Conservation (phyloP, 2,888 invertebrate genomes). For the Melinaea marsaeus region DNA sequence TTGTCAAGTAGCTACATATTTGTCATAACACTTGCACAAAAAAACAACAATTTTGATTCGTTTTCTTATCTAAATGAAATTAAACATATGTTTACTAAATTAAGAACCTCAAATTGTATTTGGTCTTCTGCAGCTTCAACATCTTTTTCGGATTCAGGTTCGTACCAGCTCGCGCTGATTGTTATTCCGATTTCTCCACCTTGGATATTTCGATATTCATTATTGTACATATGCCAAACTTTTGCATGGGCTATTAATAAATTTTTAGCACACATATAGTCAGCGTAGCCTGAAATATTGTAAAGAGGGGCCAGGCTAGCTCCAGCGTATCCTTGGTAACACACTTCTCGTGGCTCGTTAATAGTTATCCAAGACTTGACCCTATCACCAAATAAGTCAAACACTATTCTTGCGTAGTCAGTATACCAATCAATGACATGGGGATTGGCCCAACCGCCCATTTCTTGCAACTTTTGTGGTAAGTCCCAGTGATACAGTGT, state of each 20-base stretch:
- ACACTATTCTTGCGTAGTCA: conserved; percentile 53
- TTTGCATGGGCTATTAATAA: conserved; percentile 70
- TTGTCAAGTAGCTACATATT: too few species aligned
- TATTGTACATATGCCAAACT: conserved; percentile 48
- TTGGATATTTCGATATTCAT: conserved; percentile 41
- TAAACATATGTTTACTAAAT: too few species aligned
- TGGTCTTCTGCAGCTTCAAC: conserved; percentile 56
- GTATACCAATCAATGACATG: conserved; percentile 54
- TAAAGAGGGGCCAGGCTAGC: conserved; percentile 41
- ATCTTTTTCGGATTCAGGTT: conserved; percentile 64
- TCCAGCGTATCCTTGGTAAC: conserved; percentile 53
- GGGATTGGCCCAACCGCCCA: conserved; percentile 67
- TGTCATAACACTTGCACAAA: too few species aligned
- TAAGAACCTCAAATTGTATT: conserved; percentile 63
- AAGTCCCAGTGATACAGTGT: conserved; percentile 69
- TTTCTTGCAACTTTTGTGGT: conserved; percentile 59
- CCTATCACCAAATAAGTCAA: conserved; percentile 54
- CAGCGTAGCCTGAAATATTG: conserved; percentile 51
- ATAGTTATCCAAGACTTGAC: conserved; percentile 70
- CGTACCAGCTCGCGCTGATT: conserved; percentile 35
- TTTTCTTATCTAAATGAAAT: too few species aligned
- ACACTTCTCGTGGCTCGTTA: conserved; percentile 63
- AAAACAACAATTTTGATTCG: too few species aligned
- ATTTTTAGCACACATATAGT: conserved; percentile 63
- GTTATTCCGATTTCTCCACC: conserved; percentile 39